Conservation (phyloP, 1,140 invertebrate species). For the Melipona quadrifasciata region DNA sequence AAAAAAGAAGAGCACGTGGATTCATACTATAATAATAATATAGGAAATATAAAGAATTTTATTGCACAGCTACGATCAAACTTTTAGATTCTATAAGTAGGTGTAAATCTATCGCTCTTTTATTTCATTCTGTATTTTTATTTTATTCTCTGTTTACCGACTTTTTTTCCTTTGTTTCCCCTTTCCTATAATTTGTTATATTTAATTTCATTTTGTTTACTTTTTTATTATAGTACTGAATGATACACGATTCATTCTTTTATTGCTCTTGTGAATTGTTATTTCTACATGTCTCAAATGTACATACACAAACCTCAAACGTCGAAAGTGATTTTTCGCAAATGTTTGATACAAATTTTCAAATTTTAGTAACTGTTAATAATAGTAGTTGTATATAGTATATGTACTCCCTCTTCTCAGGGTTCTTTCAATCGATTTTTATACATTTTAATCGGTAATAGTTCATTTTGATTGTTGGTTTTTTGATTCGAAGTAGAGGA, state of each 20-base stretch:
- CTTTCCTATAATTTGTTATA: neutral
- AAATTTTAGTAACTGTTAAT: neutral
- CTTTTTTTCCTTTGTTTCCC: neutral
- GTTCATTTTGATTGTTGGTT: no score
- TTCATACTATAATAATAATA: neutral
- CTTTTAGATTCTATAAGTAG: neutral
- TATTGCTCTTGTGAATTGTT: neutral
- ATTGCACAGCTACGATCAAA: neutral
- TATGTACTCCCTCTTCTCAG: no score
- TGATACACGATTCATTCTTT: neutral
- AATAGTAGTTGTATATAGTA: neutral
- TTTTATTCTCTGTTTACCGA: neutral
- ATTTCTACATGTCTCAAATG: neutral
- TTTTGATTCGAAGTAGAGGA: neutral
- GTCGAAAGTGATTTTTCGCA: neutral
- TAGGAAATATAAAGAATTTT: neutral
- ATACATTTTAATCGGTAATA: neutral
- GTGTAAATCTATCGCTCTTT: neutral
- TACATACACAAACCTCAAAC: neutral
- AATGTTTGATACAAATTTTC: neutral
- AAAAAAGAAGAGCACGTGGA: constrained; percentile 6
- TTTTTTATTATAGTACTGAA: neutral
- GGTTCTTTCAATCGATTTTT: neutral
- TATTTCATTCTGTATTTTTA: neutral
- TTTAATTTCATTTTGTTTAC: neutral